Conservation (phyloP, 2,113 vertebrate genomes). For the Vulpes ferrilata region DNA sequence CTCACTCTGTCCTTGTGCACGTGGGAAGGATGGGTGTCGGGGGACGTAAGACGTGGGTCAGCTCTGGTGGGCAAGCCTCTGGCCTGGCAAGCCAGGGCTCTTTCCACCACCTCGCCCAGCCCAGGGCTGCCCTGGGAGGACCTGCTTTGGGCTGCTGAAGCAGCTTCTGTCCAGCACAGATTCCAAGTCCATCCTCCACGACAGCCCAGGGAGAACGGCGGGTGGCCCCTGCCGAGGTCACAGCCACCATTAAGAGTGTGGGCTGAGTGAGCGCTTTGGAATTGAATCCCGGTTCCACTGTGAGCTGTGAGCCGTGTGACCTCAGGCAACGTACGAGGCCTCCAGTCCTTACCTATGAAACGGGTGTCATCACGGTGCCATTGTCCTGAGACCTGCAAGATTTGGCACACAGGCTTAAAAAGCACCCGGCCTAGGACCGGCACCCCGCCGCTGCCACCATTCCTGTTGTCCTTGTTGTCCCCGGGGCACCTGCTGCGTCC, state of each 20-base stretch:
- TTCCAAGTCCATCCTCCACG: background rate
- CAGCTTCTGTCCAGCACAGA: background rate
- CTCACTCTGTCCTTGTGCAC: background rate
- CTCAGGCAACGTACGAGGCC: background rate
- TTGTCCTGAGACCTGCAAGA: background rate
- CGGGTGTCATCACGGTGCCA: background rate
- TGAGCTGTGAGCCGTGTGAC: background rate
- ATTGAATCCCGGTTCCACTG: background rate
- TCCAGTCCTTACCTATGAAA: background rate
- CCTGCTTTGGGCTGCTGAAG: background rate
- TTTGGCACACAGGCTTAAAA: background rate
- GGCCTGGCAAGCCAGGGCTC: background rate
- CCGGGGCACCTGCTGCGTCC: background rate
- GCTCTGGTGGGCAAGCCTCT: background rate
- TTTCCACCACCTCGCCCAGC: fast-evolving
- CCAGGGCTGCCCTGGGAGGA: background rate
- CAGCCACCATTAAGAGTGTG: background rate
- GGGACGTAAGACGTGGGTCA: background rate
- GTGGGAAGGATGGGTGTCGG: background rate
- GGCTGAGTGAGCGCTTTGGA: background rate
- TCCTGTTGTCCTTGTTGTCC: background rate
- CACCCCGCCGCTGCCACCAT: fast-evolving
- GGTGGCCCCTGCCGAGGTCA: background rate
- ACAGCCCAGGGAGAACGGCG: background rate
- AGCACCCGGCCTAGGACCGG: too few relatives aligned